Evolutionary conservation across 1,140 invertebrate species (phyloP), one percentile per base, ranked within the genome.

Genomic region (Sinella curviseta): DNA sequence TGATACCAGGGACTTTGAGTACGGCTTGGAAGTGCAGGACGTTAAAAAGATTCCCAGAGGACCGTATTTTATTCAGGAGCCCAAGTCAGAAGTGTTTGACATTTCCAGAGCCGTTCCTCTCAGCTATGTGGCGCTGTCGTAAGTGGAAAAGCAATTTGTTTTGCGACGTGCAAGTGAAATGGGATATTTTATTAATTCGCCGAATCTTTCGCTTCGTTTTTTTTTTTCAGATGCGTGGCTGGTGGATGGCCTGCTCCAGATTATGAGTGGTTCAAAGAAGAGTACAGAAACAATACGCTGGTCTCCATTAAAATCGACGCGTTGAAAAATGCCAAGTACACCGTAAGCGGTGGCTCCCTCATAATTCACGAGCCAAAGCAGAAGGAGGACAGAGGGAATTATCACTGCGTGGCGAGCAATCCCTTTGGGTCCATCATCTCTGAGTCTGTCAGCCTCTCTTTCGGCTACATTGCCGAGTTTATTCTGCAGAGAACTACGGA

Each of bases 251-350:
- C 97, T 1, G 90, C 93, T 17, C 95, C 96, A 0, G 92, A 91
- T 4, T 99, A 98, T 86, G 90, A 93, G 85, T 98, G 96, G 96
- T 98, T 91, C 85, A 92, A 93, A 84, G 95, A 97, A 89, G 91
- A 94, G 82, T 96, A 94, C 87, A 90, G 93, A 84, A 92, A 94
- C 84, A 93, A 95, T 85, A 89, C 89, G 35, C 85, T 94, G 1
- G 87, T 92, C 79, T 91, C 91, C 17, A 89, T 86, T 48, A 89
- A 89, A 86, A 94, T 97, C 81, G 91, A 97, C 88, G 94, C 94
- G 0, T 84, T 97, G 67, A 81, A 80, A 30, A 91, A 96, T 85
- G 84, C 85, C 24, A 90, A 94, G 74, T 95, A 93, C 85, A 97
- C 96, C 1, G 86, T 97, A 12, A 97, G 94, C 85, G 96, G 96